phyloP scores from a whole-genome alignment of 2,113 vertebrate species.

The Suncus etruscus region DNA sequence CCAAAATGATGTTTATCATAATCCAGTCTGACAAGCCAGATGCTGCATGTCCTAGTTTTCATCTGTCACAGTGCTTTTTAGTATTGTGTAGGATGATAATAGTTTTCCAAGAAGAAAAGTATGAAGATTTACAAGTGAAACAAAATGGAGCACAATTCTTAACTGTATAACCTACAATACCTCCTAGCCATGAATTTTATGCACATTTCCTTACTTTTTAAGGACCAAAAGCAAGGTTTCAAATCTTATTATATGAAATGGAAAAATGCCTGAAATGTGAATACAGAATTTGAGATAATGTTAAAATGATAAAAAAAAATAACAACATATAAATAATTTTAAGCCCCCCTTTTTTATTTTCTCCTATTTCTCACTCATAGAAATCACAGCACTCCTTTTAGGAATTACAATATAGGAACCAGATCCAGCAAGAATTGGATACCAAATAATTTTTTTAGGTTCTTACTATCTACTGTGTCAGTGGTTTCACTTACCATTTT shows the following conservation, averaged over 20 bases:
- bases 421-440: neutral
- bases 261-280: neutral
- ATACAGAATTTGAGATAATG: neutral
- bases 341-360: neutral
- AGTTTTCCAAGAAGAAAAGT: neutral
- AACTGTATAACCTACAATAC: neutral
- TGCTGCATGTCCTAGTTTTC: neutral
- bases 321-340: neutral
- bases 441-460: neutral
- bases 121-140: neutral
- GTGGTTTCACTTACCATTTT: neutral
- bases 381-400: neutral
- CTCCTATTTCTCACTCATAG: neutral
- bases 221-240: neutral
- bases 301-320: too few species aligned
- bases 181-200: neutral
- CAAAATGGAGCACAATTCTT: conserved; percentile 22
- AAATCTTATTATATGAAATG: neutral
- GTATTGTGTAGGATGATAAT: neutral
- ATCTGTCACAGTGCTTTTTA: neutral
- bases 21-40: neutral
- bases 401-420: neutral
- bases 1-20: neutral
- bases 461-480: neutral
- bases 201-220: neutral